Evolutionary conservation across 2,797 vertebrate genomes (phyloP).

Genomic region (Acipenser oxyrinchus): DNA sequence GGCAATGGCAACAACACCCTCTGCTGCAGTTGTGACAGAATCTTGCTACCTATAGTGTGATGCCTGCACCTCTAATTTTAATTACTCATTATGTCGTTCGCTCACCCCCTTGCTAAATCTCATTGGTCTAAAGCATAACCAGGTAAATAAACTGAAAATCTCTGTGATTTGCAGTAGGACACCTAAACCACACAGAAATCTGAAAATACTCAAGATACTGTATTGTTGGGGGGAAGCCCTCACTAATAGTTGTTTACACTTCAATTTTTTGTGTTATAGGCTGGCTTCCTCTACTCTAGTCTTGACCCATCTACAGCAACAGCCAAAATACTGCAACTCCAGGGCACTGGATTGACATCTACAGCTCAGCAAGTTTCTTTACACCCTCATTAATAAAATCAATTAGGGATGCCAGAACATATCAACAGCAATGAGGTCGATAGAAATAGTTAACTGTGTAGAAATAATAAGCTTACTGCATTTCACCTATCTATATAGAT

Average conservation of each 20-base stretch:
- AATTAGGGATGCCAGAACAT: conserved; percentile 49
- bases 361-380: conserved; percentile 23
- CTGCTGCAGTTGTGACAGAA: no score
- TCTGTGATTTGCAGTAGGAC: no score
- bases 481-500: no score
- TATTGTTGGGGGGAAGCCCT: conserved; percentile 22
- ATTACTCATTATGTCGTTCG: no score
- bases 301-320: conserved; percentile 26
- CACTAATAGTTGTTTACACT: conserved; percentile 34
- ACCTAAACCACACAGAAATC: not conserved
- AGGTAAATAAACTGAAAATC: no score
- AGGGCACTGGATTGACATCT: conserved; percentile 35
- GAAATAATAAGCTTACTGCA: not conserved
- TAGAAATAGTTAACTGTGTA: conserved; percentile 1
- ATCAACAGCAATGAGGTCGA: conserved; percentile 34
- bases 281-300: conserved; percentile 35
- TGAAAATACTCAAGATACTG: conserved; percentile 19
- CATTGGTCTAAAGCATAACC: no score
- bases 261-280: conserved; percentile 31
- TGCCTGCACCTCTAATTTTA: no score
- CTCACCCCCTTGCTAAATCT: no score
- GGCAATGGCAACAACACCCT: no score
- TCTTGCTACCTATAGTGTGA: no score
- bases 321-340: conserved; percentile 47
- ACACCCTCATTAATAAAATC: conserved; percentile 47